A percentile compares a stretch with the other conserved stretches of the same genome.
Conservation (phyloP, 1,140 invertebrate species). For the Platorchestia sp. region DNA sequence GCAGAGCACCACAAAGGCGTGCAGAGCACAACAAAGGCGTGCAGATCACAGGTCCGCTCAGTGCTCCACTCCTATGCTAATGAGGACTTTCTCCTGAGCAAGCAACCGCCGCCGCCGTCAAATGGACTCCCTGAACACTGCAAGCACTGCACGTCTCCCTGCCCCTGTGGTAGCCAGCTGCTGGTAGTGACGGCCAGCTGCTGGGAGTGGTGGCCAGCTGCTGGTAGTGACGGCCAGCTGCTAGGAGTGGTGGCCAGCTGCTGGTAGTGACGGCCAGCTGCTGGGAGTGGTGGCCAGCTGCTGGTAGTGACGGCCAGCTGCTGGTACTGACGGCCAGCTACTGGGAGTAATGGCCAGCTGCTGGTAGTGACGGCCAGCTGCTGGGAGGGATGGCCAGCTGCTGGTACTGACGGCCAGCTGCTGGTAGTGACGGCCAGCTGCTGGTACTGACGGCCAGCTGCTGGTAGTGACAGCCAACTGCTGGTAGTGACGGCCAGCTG, state of each 20-base stretch:
- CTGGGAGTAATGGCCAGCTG: too few species aligned
- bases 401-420: too few species aligned
- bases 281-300: neutral
- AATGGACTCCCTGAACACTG: neutral
- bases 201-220: neutral
- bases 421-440: too few species aligned
- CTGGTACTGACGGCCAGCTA: neutral
- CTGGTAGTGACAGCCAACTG: too few species aligned
- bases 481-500: too few species aligned
- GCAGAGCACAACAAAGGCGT: conserved; percentile 13
- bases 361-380: too few species aligned
- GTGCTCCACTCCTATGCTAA: neutral
- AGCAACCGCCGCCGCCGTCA: neutral
- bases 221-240: neutral
- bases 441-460: too few species aligned
- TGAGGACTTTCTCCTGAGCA: neutral
- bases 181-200: neutral
- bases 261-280: neutral
- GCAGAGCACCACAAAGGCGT: neutral
- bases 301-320: neutral
- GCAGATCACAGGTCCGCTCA: neutral
- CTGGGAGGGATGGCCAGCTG: too few species aligned
- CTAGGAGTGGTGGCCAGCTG: neutral
- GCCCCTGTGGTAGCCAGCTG: neutral
- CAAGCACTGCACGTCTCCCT: neutral